Base-by-base conservation (phyloP, 2,888 invertebrate species). In the Pandemis corylana region DNA sequence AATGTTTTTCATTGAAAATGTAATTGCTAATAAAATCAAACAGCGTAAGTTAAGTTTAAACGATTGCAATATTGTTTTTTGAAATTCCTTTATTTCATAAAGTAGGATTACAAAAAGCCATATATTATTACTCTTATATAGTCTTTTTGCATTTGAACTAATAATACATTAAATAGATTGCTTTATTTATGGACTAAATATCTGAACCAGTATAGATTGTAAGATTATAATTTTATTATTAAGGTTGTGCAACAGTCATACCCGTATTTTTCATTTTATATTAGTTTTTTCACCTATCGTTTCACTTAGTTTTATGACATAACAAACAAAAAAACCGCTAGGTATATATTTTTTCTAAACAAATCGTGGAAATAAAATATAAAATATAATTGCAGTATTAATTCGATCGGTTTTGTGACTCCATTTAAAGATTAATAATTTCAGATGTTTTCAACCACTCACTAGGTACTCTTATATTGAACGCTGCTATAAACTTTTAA, bases 111-210 rank as follows among this genome's bases (percentile, higher is more conserved):
- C 12, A 36, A 56, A 51, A 64, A 20, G 73, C 73, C 73, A 74
- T 74, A 64, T 69, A 61, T 65, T 69, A 64, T 51, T 51, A 69
- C 65, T 49, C 12, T 51, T 66, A 42, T 64, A 20, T 66, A 70
- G 73, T 70, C 65, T 65, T 53, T 56, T 61, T 66, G 74, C 69
- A 74, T 74, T 70, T 70, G 51, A 66, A 44, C 46, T 64, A 56
- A 66, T 69, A 61, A n/a, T 13, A 68, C 46, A 59, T 46, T 20
- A 7, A 9, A 42, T 68, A 59, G 59, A 10, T 12, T 15, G 59
- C 46, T 59, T 68, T 68, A 46, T 68, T 67, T 64, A 64, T 64
- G 46, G 6, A 46, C 44, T 64, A 64, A 64, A 64, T 65, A 65
- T 65, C 49, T 49, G 49, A 65, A 49, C 49, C 20, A 49, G 46